Evolutionary conservation across 2,113 vertebrate genomes (phyloP).

Genomic region (Microcebus griseorufus): DNA sequence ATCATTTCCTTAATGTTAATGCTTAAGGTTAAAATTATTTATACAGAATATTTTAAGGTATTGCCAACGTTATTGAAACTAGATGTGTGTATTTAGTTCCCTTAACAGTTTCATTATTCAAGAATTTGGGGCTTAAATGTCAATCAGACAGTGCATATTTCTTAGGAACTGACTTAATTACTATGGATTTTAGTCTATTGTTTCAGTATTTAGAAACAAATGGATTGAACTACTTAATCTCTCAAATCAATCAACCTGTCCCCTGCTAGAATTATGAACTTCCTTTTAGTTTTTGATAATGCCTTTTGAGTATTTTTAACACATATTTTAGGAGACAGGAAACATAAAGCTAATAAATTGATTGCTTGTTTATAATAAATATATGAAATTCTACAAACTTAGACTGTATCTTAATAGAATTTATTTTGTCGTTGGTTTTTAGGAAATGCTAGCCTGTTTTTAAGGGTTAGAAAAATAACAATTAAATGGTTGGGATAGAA

Average conservation of each 20-base stretch:
- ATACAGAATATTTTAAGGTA: slow-evolving; percentile 46
- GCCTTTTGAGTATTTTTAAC: slow-evolving; percentile 44
- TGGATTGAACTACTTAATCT: slow-evolving; percentile 36
- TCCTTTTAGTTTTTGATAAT: neutral
- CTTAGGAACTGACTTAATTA: slow-evolving; percentile 67
- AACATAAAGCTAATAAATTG: neutral
- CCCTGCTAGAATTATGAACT: neutral
- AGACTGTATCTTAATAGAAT: neutral
- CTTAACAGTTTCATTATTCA: slow-evolving; percentile 68
- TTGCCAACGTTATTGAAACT: slow-evolving; percentile 68
- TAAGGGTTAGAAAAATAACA: slow-evolving; percentile 19
- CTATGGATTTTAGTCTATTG: slow-evolving; percentile 62
- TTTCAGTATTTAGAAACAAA: slow-evolving; percentile 70
- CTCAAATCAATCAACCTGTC: slow-evolving; percentile 46
- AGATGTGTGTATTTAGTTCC: slow-evolving; percentile 56
- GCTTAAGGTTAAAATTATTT: slow-evolving; percentile 54
- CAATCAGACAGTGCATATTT: slow-evolving; percentile 60
- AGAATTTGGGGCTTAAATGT: slow-evolving; percentile 57
- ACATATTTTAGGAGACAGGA: slow-evolving; percentile 38
- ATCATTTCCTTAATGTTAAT: slow-evolving; percentile 84
- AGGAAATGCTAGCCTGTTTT: slow-evolving; percentile 38
- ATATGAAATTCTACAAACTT: neutral
- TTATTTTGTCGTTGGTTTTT: slow-evolving; percentile 43
- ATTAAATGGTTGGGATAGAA: neutral
- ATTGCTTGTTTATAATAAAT: slow-evolving; percentile 30